phyloP scores from a whole-genome alignment of 1,140 invertebrate genomes.

The Mya arenaria region DNA sequence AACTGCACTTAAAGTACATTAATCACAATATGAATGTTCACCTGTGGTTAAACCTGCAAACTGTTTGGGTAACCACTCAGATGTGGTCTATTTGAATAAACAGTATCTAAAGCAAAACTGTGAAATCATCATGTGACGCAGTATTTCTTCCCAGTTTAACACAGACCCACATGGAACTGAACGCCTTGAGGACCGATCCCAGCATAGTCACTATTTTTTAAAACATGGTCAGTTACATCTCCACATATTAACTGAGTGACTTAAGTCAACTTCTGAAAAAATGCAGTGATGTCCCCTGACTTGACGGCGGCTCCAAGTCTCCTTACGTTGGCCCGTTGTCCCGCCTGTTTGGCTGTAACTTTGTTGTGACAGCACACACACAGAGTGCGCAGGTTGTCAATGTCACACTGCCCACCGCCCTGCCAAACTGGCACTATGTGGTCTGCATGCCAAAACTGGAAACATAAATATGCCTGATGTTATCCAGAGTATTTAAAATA shows the following conservation, averaged over 20 bases:
- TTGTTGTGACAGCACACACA: slow-evolving; percentile 75
- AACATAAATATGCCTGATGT: slow-evolving; percentile 1
- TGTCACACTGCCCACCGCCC: slow-evolving; percentile 79
- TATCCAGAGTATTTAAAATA: neutral
- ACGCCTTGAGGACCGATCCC: neutral
- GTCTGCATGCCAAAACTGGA: slow-evolving; percentile 80
- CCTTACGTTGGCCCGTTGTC: slow-evolving; percentile 61
- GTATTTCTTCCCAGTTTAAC: too few relatives aligned
- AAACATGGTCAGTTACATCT: neutral
- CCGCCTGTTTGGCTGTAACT: slow-evolving; percentile 72
- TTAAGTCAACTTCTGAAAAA: slow-evolving; percentile 68
- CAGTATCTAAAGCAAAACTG: too few relatives aligned
- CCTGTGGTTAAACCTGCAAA: too few relatives aligned
- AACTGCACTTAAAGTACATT: too few relatives aligned
- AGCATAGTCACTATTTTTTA: neutral
- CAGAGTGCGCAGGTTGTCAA: slow-evolving; percentile 78
- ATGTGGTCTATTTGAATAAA: too few relatives aligned
- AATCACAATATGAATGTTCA: too few relatives aligned
- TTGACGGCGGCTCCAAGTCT: slow-evolving; percentile 60
- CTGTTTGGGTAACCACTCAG: too few relatives aligned
- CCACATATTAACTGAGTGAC: neutral
- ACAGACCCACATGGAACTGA: too few relatives aligned
- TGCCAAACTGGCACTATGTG: slow-evolving; percentile 77
- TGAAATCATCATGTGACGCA: too few relatives aligned
- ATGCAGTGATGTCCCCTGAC: slow-evolving; percentile 73